Conservation (phyloP, 2,113 vertebrate species). For the Eulacestoma nigropectus region DNA sequence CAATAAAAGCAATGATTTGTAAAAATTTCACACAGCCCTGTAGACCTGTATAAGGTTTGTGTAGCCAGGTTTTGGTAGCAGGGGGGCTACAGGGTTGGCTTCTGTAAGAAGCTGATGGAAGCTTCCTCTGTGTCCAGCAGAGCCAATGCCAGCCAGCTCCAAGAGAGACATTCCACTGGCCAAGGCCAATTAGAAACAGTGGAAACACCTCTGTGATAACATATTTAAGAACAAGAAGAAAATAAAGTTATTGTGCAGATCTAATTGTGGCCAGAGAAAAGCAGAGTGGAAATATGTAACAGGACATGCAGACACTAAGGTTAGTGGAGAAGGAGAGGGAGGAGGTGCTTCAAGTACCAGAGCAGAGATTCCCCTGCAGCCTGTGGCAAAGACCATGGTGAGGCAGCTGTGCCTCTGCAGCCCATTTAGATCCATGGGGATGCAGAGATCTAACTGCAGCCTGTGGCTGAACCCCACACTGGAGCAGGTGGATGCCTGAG, state of each 20-base stretch:
- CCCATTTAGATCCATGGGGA: background rate
- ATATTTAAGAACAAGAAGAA: background rate
- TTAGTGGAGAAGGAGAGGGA: background rate
- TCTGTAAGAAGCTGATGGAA: background rate
- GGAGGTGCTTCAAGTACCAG: background rate
- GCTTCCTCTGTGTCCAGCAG: background rate
- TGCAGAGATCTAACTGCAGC: background rate
- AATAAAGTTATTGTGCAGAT: background rate
- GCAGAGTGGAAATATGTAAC: background rate
- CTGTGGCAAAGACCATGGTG: background rate
- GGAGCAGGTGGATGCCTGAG: background rate
- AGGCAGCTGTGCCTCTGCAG: background rate
- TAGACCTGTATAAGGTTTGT: background rate
- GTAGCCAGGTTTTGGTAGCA: background rate
- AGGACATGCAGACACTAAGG: background rate
- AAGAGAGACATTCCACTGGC: background rate
- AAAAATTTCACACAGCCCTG: background rate
- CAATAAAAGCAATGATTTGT: background rate
- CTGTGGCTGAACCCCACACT: accelerated
- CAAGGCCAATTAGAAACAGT: background rate
- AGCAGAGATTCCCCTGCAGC: background rate
- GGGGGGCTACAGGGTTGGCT: background rate
- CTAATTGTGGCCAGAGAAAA: background rate
- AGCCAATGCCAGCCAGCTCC: background rate
- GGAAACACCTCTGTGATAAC: background rate